A percentile compares a stretch with the other conserved stretches of the same genome.
Evolutionary conservation across 2,797 vertebrate genomes (phyloP).

Genomic region (Macropus fuliginosus): DNA sequence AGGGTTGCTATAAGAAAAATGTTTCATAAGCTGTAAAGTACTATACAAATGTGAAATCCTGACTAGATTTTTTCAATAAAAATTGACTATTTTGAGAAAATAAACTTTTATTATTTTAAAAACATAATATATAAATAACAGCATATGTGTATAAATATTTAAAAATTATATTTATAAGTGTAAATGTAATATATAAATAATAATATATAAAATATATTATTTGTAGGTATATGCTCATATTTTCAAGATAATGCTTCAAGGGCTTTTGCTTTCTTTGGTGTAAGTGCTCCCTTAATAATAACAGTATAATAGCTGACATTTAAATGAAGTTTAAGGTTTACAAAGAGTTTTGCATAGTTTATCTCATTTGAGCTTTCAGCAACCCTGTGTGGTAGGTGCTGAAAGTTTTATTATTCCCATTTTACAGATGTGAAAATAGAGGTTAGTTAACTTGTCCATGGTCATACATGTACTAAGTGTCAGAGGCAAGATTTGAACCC

Average conservation of each 20-base stretch:
- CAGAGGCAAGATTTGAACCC: slow-evolving; percentile 2
- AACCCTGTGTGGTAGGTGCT: background rate
- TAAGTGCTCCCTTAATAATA: background rate
- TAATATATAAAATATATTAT: background rate
- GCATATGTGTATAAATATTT: background rate
- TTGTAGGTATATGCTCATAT: background rate
- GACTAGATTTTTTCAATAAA: too few species aligned
- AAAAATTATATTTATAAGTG: background rate
- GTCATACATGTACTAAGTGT: slow-evolving; percentile 5
- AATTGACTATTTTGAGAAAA: background rate
- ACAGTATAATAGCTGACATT: background rate
- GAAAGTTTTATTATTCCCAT: background rate
- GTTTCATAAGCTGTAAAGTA: too few species aligned
- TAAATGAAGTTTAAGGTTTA: background rate
- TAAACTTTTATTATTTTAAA: background rate
- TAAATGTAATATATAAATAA: background rate
- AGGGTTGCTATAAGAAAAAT: background rate
- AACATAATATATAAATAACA: background rate
- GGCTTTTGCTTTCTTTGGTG: background rate
- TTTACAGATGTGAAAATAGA: slow-evolving; percentile 6
- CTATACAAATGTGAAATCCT: too few species aligned
- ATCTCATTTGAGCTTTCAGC: background rate
- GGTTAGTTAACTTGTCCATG: background rate
- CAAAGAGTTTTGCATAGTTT: slow-evolving; percentile 13
- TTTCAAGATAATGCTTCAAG: background rate